These are phyloP conservation scores for Cryptocephalus primarius DNA, from an alignment of 2,888 invertebrate genomes.

Conservation along the genomic window DNA sequence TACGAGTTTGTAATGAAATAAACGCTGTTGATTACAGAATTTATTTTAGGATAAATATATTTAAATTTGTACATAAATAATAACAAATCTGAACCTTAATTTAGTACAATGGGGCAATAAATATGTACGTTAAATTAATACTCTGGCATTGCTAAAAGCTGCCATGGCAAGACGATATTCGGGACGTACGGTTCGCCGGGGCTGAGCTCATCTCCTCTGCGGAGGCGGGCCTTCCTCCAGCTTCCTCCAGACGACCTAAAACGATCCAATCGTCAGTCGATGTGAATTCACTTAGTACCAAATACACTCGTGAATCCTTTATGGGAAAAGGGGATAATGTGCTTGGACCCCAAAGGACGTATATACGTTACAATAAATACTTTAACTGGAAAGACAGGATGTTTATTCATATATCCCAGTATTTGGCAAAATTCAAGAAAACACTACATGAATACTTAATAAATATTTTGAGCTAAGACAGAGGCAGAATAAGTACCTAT, in stretches of 20 bases:
- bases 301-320: too few relatives aligned
- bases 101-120: background rate
- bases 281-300: too few relatives aligned
- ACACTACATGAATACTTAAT: too few relatives aligned
- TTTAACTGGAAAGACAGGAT: too few relatives aligned
- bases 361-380: too few relatives aligned
- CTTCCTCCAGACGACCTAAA: conserved; percentile 80
- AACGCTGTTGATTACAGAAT: background rate
- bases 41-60: background rate
- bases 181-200: background rate
- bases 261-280: conserved; percentile 3
- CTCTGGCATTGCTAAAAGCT: background rate
- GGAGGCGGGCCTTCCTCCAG: conserved; percentile 71
- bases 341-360: too few relatives aligned
- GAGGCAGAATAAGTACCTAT: too few relatives aligned
- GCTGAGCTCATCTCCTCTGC: conserved; percentile 9
- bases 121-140: background rate
- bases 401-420: too few relatives aligned
- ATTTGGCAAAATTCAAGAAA: too few relatives aligned
- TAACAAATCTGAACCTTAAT: background rate
- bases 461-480: too few relatives aligned
- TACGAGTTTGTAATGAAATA: too few relatives aligned
- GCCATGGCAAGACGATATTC: background rate
- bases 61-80: background rate
- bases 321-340: too few relatives aligned